Conservation (phyloP, 2,113 vertebrate species). For the Haliaeetus leucogaster region DNA sequence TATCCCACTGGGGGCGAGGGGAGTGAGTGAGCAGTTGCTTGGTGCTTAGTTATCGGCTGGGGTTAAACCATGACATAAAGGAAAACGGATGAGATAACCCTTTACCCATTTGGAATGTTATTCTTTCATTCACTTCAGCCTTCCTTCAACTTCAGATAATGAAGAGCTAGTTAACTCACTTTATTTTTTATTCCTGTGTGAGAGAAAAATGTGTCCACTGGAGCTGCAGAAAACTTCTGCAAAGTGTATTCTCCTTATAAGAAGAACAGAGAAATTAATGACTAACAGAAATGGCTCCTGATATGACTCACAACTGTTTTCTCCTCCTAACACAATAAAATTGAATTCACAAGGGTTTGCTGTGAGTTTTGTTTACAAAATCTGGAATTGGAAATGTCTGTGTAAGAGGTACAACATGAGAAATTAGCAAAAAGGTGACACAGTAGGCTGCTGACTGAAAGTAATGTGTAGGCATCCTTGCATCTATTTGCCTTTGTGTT, state of each 20-base stretch:
- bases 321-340: not conserved
- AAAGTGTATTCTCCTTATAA: not conserved
- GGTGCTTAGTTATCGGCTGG: no score
- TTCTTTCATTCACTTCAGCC: not conserved
- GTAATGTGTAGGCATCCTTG: rapidly evolving
- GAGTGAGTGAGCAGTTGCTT: no score
- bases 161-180: not conserved
- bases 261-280: not conserved
- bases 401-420: not conserved
- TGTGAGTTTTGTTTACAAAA: not conserved
- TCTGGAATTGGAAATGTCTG: not conserved
- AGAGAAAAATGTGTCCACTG: not conserved
- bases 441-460: not conserved
- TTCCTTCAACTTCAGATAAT: not conserved
- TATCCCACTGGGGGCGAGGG: no score
- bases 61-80: not conserved
- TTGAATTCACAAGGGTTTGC: not conserved
- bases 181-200: not conserved
- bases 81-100: not conserved
- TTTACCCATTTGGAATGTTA: not conserved
- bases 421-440: not conserved
- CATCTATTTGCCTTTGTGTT: not conserved
- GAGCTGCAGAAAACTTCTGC: not conserved
- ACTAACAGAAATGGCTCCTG: not conserved
- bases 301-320: not conserved